Evolutionary conservation across 1,140 invertebrate genomes (phyloP), one percentile per base, ranked within the genome.

Genomic region (Antheraea pernyi): DNA sequence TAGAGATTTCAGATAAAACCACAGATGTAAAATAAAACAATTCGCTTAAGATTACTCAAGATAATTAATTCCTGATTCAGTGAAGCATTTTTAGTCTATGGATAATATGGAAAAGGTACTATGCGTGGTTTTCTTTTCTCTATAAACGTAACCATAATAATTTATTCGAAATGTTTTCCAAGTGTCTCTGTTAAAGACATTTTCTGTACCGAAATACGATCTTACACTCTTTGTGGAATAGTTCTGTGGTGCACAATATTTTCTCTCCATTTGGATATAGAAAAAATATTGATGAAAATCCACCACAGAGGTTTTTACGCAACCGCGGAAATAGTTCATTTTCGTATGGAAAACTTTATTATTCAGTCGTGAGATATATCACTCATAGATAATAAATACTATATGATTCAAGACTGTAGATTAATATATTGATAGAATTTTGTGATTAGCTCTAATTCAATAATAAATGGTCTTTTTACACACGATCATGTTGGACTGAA

Each of bases 351-450:
- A 65, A 42, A 65, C 63, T 46, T 19, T 65, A 36, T 39, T 37
- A 53, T 16, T 67, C 53, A 67, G 53, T 59, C 48, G 30, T 59
- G 65, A 67, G 30, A 58, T 11, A 13, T 58, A 67, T 59, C 65
- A 67, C 53, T 59, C 53, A n/a, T 18, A 59, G 30, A 16, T 63
- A 13, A 63, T 37, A 37, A 18, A 63, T 63, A 63, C 16, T 63
- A 63, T 63, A 22, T 30, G 61, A 63, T 36, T 63, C 22, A 37
- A 37, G 61, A 16, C 61, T 37, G 13, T 8, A 36, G 30, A 63
- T 63, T 63, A 63, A 37, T 37, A 63, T 13, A 63, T 63, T 22
- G 61, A 63, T 63, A 22, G 61, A 53, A 53, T 16, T 13, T 53
- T 53, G 9, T 53, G 46, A 16, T 53, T 53, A 16, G 7, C 16